These are phyloP conservation scores for Erythrocebus patas DNA, from an alignment of 2,113 vertebrate species.

Conservation along the genomic window DNA sequence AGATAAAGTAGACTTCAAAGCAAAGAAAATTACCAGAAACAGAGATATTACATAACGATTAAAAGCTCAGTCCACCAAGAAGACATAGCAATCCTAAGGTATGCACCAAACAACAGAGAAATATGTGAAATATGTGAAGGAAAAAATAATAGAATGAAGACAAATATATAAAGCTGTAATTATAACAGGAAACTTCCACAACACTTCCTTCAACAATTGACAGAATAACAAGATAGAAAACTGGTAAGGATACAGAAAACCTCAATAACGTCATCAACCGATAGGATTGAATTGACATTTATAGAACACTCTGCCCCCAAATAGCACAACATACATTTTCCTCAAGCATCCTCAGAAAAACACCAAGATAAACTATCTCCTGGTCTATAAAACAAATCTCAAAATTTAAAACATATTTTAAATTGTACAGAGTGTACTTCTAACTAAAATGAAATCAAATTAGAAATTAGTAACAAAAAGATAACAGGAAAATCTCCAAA, in stretches of 20 bases:
- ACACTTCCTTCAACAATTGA: neutral
- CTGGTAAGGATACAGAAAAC: neutral
- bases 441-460: neutral
- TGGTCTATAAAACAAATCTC: neutral
- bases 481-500: neutral
- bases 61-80: neutral
- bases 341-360: neutral
- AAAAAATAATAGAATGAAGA: neutral
- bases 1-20: neutral
- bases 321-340: neutral
- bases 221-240: neutral
- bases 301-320: neutral
- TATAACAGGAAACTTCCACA: neutral
- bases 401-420: neutral
- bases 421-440: neutral
- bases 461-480: neutral
- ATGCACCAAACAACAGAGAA: neutral
- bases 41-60: neutral
- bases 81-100: neutral
- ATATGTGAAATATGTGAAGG: neutral
- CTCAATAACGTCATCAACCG: neutral
- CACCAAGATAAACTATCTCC: neutral
- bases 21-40: neutral
- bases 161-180: neutral
- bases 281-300: neutral